Base-by-base conservation (phyloP, 2,888 invertebrate genomes). In the Callyntrura sp. region DNA sequence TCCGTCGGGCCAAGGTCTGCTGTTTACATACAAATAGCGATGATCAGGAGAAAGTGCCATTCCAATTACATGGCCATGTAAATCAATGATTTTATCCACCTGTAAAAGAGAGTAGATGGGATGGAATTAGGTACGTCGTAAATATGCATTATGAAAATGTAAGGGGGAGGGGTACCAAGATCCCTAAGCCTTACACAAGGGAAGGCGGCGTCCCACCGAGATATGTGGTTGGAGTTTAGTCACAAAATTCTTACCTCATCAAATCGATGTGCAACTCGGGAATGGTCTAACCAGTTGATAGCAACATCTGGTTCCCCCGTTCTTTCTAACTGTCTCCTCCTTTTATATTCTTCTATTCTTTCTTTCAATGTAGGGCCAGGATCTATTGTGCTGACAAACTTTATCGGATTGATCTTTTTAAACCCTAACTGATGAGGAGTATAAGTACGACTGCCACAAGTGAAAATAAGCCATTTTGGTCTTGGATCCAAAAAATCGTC, bases 51-150 rank as follows among this genome's bases (percentile, higher is more conserved):
- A 97, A 14, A 98, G 95, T 0, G 97, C 96, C 97, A 98, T 97
- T 93, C 98, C 98, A 93, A 98, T 97, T 88, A 98, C 97, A 94
- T 98, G 97, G 0, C 97, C 98, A 94, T 97, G 97, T 82, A 98
- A 95, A 94, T 98, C 97, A 91, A 98, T 97, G 8, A 97, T 94
- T 94, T 97, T 96, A 95, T 98, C 98, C 17, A 97, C 96, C 94
- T 90, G 57, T 28, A 55, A 55, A 28, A 57, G 28, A 79, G 17
- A 17, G 17, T 17, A 60, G n/a, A n/a, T n/a, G n/a, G n/a, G n/a
- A n/a, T n/a, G n/a, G n/a, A n/a, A n/a, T n/a, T n/a, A n/a, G n/a
- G n/a, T n/a, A n/a, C n/a, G n/a, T n/a, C n/a, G n/a, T n/a, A 35
- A 35, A 35, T 6, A 35, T 35, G 6, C 35, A 35, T 35, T 35